These are phyloP conservation scores for Callionymus lyra DNA, from an alignment of 2,113 vertebrate genomes.

Conservation along the genomic window DNA sequence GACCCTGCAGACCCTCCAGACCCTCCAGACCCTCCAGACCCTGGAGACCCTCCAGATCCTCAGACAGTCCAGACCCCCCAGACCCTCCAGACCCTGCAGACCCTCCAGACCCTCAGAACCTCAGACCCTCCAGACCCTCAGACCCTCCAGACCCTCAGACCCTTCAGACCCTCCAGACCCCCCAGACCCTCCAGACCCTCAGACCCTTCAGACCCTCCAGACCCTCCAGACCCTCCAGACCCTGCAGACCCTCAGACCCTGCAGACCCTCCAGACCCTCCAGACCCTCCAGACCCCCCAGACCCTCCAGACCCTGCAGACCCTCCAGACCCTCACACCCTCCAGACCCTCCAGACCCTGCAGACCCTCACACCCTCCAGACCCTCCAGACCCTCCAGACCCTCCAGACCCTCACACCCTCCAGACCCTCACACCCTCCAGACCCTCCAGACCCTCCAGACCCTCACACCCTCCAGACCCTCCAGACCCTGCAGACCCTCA, in stretches of 20 bases:
- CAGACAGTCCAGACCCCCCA: conserved; percentile 29
- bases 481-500: conserved; percentile 25
- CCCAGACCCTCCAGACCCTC: conserved; percentile 23
- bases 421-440: too few species aligned
- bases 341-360: conserved; percentile 29
- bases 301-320: conserved; percentile 31
- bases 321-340: conserved; percentile 29
- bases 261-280: conserved; percentile 24
- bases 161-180: conserved; percentile 28
- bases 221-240: conserved; percentile 31
- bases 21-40: conserved; percentile 31
- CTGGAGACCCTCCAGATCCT: conserved; percentile 28
- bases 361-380: conserved; percentile 4
- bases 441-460: conserved; percentile 27
- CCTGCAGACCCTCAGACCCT: conserved; percentile 29
- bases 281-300: not conserved
- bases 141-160: conserved; percentile 31
- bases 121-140: conserved; percentile 28
- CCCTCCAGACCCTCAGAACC: conserved; percentile 13
- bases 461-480: conserved; percentile 10
- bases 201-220: conserved; percentile 17
- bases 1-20: conserved; percentile 18
- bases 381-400: conserved; percentile 34
- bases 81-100: conserved; percentile 25
- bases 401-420: conserved; percentile 22